A percentile compares a stretch with the other conserved stretches of the same genome.
Conservation (phyloP, 1,140 invertebrate species). For the Paramacrobiotus metropolitanus region DNA sequence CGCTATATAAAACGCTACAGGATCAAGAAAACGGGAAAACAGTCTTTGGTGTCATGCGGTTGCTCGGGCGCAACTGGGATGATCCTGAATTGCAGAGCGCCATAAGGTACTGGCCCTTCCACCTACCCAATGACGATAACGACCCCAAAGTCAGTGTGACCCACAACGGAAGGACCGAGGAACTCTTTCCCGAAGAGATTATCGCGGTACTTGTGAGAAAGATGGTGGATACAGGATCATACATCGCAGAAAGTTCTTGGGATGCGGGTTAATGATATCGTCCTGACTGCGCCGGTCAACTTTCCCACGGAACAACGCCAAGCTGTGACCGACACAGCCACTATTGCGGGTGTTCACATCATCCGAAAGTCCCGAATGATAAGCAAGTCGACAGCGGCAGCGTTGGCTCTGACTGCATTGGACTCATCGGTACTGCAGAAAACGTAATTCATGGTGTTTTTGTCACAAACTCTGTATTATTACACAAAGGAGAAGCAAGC, state of each 20-base stretch:
- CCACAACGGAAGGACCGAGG: slow-evolving; percentile 56
- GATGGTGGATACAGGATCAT: slow-evolving; percentile 39
- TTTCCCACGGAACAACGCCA: slow-evolving; percentile 30
- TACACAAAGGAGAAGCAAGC: slow-evolving; percentile 19
- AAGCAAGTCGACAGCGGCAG: slow-evolving; percentile 28
- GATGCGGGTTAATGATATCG: too few relatives aligned
- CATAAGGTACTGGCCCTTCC: slow-evolving; percentile 35
- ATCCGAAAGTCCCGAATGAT: slow-evolving; percentile 29
- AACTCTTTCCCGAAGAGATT: slow-evolving; percentile 58
- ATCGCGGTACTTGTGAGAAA: slow-evolving; percentile 60
- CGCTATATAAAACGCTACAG: slow-evolving; percentile 17
- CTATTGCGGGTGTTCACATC: slow-evolving; percentile 28
- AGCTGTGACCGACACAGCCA: slow-evolving; percentile 29
- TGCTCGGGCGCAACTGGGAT: slow-evolving; percentile 46
- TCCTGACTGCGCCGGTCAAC: slow-evolving; percentile 39
- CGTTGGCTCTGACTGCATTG: slow-evolving; percentile 28
- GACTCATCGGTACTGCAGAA: slow-evolving; percentile 21
- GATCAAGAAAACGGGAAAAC: slow-evolving; percentile 57
- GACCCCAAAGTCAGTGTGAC: slow-evolving; percentile 38
- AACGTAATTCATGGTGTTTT: neutral
- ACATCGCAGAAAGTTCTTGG: slow-evolving; percentile 28
- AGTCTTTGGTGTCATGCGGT: slow-evolving; percentile 39
- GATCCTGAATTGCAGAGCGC: slow-evolving; percentile 40
- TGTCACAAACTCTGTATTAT: neutral
- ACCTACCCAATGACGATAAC: slow-evolving; percentile 17